Conservation (phyloP, 2,888 invertebrate genomes). For the Bruchidius siliquastri region DNA sequence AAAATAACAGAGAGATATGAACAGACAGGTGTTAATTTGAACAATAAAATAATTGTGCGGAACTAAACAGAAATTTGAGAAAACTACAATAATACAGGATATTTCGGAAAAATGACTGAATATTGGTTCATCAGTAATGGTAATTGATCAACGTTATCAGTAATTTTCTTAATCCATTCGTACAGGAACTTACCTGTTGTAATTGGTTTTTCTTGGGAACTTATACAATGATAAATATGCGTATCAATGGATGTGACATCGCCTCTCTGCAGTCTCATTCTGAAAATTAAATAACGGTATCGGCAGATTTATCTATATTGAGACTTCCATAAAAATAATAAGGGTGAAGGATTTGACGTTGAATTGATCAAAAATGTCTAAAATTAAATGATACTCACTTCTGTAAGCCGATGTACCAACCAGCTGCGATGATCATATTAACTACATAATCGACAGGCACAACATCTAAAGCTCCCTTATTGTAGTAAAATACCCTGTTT, state of each 20-base stretch:
- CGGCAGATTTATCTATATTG: not conserved
- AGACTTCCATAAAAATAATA: no score
- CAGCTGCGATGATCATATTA: constrained; percentile 63
- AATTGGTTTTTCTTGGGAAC: constrained; percentile 20
- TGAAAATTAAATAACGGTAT: constrained; percentile 5
- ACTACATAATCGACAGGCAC: constrained; percentile 78
- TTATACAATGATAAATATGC: constrained; percentile 18
- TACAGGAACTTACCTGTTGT: constrained; percentile 16
- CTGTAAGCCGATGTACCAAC: constrained; percentile 26
- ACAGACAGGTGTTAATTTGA: no score
- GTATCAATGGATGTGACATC: constrained; percentile 13
- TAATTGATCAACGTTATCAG: no score
- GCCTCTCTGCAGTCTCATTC: constrained; percentile 16
- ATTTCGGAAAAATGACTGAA: no score
- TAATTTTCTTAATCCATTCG: no score
- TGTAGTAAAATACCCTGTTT: constrained; percentile 57
- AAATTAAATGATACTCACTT: constrained; percentile 11
- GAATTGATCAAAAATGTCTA: no score
- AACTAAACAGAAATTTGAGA: no score
- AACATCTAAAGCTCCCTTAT: constrained; percentile 61
- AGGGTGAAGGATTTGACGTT: no score
- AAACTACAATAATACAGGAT: no score
- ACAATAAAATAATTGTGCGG: no score
- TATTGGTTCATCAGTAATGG: no score
- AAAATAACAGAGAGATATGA: no score